Percentiles rank a stretch among this genome's conserved stretches.
Evolutionary conservation across 2,113 vertebrate genomes (phyloP).

Genomic region (Kryptolebias marmoratus): DNA sequence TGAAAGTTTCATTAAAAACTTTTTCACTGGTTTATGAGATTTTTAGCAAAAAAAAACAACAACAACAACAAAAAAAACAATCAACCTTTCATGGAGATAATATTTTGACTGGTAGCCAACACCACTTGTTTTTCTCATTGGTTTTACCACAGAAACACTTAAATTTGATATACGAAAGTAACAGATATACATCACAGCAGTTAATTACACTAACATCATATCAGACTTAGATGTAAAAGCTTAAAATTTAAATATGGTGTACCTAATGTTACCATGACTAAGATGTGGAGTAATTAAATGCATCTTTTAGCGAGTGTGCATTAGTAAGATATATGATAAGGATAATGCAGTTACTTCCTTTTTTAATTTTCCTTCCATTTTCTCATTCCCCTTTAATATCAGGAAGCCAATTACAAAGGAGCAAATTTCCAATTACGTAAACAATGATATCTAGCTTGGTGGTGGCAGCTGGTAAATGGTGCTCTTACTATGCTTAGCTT

Average conservation of each 20-base stretch:
- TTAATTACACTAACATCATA: too few relatives aligned
- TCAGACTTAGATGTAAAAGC: too few relatives aligned
- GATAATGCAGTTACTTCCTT: conserved; percentile 36
- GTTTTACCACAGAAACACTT: too few relatives aligned
- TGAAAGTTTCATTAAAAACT: too few relatives aligned
- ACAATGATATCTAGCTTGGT: conserved; percentile 57
- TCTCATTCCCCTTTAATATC: conserved; percentile 28
- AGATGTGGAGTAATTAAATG: neutral
- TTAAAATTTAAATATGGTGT: neutral
- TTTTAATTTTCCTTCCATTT: conserved; percentile 23
- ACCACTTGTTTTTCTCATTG: too few relatives aligned
- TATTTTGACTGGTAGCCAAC: too few relatives aligned
- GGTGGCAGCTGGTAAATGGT: conserved; percentile 46
- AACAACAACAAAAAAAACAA: too few relatives aligned
- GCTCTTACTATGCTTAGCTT: conserved; percentile 36
- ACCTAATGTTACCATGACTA: neutral
- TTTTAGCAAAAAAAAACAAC: too few relatives aligned
- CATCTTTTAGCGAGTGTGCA: conserved; percentile 6
- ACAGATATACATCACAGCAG: too few relatives aligned
- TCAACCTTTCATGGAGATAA: too few relatives aligned
- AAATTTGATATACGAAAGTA: too few relatives aligned
- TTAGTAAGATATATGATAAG: conserved; percentile 33
- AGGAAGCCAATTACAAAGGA: conserved; percentile 55
- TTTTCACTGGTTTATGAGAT: too few relatives aligned
- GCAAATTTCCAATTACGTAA: conserved; percentile 49